These are phyloP conservation scores for Marmota monax DNA, from an alignment of 2,113 vertebrate genomes.

Conservation along the genomic window DNA sequence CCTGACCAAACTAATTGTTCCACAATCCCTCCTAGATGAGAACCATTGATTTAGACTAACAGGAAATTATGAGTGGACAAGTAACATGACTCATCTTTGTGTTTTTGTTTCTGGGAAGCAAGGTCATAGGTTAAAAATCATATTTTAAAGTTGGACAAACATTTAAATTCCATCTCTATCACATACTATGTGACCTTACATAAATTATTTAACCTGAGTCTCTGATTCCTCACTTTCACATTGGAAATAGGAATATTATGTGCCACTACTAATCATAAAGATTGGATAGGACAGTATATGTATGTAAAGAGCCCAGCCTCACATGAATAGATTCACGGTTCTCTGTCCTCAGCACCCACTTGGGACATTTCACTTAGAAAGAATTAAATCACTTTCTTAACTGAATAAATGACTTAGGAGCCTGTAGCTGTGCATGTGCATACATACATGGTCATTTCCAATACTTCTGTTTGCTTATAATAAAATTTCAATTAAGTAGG, in stretches of 20 bases:
- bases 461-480: conserved; percentile 80
- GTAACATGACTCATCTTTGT: neutral
- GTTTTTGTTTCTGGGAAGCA: neutral
- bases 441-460: conserved; percentile 79
- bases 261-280: neutral
- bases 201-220: neutral
- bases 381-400: neutral
- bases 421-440: conserved; percentile 56
- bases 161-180: neutral
- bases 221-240: conserved; percentile 21
- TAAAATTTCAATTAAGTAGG: conserved; percentile 83
- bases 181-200: neutral
- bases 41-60: neutral
- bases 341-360: neutral
- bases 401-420: conserved; percentile 20
- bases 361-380: neutral
- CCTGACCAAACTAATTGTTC: neutral
- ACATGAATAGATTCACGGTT: neutral
- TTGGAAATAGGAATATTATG: neutral
- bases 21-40: neutral
- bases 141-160: neutral
- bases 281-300: neutral
- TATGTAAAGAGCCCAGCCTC: neutral
- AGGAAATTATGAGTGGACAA: neutral
- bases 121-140: neutral